Percentiles rank a stretch among this genome's conserved stretches.
Evolutionary conservation across 2,113 vertebrate species (phyloP).

Genomic region (Lamprotornis superbus): DNA sequence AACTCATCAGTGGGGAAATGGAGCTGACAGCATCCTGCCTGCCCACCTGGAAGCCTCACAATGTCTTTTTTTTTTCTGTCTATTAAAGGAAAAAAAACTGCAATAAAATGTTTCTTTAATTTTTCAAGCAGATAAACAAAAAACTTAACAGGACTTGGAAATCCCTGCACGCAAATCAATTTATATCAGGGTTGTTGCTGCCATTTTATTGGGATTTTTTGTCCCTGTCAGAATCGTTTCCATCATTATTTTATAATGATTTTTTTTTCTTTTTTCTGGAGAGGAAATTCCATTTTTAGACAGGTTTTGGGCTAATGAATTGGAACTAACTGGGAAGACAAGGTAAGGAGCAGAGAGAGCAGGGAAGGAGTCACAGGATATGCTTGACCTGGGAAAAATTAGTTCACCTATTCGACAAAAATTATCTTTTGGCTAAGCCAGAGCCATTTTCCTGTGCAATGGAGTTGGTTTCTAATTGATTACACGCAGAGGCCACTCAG

Average conservation of each 20-base stretch:
- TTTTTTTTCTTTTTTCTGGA: background rate
- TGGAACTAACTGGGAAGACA: background rate
- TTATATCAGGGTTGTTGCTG: background rate
- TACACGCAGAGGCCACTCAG: background rate
- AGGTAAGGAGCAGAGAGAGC: background rate
- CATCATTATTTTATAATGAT: background rate
- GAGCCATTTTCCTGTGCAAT: background rate
- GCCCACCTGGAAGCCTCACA: background rate
- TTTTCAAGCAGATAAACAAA: background rate
- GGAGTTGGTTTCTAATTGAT: background rate
- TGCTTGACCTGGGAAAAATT: background rate
- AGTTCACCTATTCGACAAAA: background rate
- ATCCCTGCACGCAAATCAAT: background rate
- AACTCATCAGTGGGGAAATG: background rate
- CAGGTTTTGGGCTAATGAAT: background rate
- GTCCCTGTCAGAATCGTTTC: background rate
- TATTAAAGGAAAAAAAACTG: background rate
- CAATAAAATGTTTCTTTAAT: background rate
- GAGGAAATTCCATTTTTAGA: background rate
- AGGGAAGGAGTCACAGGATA: background rate
- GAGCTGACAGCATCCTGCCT: background rate
- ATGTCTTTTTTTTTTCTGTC: background rate
- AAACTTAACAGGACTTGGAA: background rate
- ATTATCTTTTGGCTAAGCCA: background rate
- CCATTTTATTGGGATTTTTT: background rate